Percentiles rank a stretch among this genome's conserved stretches.
phyloP scores from a whole-genome alignment of 2,797 vertebrate genomes.

The Rhinoraja longicauda region DNA sequence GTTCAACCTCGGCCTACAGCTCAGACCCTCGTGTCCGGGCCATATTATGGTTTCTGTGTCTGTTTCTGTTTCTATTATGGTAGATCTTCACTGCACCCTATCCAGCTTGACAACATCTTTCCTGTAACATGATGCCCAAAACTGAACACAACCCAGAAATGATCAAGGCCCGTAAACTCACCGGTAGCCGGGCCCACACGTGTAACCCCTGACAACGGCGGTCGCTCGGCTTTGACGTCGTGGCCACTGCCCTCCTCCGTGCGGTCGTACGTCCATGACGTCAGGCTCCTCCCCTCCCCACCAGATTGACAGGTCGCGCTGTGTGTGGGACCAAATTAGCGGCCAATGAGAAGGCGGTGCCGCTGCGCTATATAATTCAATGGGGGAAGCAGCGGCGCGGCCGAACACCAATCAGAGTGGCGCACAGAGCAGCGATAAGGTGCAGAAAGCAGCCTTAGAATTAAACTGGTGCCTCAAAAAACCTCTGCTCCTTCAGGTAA shows the following conservation, averaged over 20 bases:
- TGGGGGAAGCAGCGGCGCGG: background rate
- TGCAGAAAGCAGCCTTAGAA: background rate
- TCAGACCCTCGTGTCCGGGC: too few relatives aligned
- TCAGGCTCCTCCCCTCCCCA: conserved; percentile 42
- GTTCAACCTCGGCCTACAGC: too few relatives aligned
- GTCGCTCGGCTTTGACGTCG: background rate
- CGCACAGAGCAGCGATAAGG: background rate
- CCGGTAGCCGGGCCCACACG: background rate
- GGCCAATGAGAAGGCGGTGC: conserved; percentile 64
- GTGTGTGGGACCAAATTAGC: conserved; percentile 77
- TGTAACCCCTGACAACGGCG: background rate
- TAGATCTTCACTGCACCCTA: too few relatives aligned
- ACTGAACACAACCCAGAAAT: too few relatives aligned
- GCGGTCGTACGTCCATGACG: background rate
- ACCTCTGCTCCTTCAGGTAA: background rate
- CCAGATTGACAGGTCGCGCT: conserved; percentile 53
- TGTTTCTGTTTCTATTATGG: too few relatives aligned
- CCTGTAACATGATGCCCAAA: too few relatives aligned
- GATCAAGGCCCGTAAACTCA: background rate
- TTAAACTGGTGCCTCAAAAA: background rate
- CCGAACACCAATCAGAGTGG: background rate
- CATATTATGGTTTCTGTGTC: too few relatives aligned
- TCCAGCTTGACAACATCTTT: too few relatives aligned
- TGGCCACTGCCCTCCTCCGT: background rate
- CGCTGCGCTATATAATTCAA: conserved; percentile 48